Percentiles rank a stretch among this genome's conserved stretches.
phyloP scores from a whole-genome alignment of 1,140 invertebrate genomes.

The Coelopa frigida region DNA sequence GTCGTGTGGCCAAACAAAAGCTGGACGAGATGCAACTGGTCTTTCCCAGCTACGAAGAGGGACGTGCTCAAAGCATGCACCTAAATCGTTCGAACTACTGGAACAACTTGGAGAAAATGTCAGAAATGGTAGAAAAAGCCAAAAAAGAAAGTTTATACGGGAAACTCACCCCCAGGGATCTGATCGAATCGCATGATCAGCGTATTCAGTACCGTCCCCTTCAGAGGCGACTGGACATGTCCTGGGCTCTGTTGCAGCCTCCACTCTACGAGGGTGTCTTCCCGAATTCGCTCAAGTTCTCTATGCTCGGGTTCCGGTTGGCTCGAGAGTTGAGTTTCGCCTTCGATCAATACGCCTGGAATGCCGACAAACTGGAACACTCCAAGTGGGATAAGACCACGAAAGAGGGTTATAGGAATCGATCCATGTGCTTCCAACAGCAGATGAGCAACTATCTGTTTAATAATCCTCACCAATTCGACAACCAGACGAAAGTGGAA shows the following conservation, averaged over 20 bases:
- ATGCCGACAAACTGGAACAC: constrained; percentile 55
- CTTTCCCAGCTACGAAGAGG: constrained; percentile 21
- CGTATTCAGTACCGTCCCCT: constrained; percentile 56
- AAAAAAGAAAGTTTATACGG: too few species aligned
- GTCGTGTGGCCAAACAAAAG: constrained; percentile 23
- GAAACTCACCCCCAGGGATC: constrained; percentile 14
- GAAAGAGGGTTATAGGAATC: constrained; percentile 75
- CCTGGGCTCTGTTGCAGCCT: constrained; percentile 86
- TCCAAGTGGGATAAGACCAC: constrained; percentile 93
- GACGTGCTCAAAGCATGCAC: constrained; percentile 15
- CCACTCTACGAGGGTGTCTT: constrained; percentile 87
- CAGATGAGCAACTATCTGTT: constrained; percentile 63
- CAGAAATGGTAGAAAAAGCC: too few species aligned
- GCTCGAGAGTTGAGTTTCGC: constrained; percentile 87
- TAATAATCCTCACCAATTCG: constrained; percentile 41
- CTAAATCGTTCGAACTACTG: constrained; percentile 26
- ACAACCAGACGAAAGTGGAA: constrained; percentile 54
- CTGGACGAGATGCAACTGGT: constrained; percentile 18
- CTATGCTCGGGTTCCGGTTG: constrained; percentile 89
- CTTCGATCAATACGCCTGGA: constrained; percentile 95
- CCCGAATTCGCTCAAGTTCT: constrained; percentile 85
- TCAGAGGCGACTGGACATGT: constrained; percentile 93
- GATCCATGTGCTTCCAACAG: constrained; percentile 81
- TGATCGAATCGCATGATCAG: constrained; percentile 28
- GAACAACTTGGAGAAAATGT: constrained; percentile 26